phyloP scores from a whole-genome alignment of 2,888 invertebrate species.

The Hyposoter dolosus region DNA sequence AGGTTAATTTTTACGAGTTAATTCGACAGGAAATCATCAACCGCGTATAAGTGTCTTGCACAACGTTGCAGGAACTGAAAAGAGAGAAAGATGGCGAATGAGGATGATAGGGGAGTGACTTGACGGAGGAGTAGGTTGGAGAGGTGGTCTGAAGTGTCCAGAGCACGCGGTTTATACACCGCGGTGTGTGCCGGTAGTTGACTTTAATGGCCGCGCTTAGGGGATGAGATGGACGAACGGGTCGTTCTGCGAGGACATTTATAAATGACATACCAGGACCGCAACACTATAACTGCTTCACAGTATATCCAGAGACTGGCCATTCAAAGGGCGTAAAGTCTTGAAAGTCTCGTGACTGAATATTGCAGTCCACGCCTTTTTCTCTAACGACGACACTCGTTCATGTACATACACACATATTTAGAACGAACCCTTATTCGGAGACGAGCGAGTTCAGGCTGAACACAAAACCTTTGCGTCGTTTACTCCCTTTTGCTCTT shows the following conservation, averaged over 20 bases:
- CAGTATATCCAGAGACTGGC: constrained; percentile 36
- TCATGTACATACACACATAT: background rate
- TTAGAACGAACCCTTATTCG: constrained; percentile 13
- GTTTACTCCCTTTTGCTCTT: background rate
- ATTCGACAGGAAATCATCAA: constrained; percentile 77
- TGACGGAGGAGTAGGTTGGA: constrained; percentile 61
- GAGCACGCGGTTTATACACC: constrained; percentile 73
- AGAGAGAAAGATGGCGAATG: constrained; percentile 2
- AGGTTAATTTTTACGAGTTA: constrained; percentile 32
- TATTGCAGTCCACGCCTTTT: background rate
- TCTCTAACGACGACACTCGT: background rate
- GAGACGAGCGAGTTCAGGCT: constrained; percentile 37
- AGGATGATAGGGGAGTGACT: constrained; percentile 50
- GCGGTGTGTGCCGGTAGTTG: constrained; percentile 75
- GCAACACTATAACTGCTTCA: constrained; percentile 79
- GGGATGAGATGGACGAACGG: constrained; percentile 84
- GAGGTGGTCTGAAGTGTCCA: constrained; percentile 58
- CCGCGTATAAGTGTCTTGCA: constrained; percentile 72
- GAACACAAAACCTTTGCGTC: constrained; percentile 34
- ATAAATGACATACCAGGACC: constrained; percentile 83
- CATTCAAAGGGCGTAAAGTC: constrained; percentile 5
- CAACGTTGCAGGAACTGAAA: constrained; percentile 7
- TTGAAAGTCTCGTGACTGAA: background rate
- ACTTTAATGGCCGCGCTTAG: constrained; percentile 83
- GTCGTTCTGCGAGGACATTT: constrained; percentile 83